A percentile compares a stretch with the other conserved stretches of the same genome.
phyloP scores from a whole-genome alignment of 2,113 vertebrate species.

The Xiphophorus couchianus region DNA sequence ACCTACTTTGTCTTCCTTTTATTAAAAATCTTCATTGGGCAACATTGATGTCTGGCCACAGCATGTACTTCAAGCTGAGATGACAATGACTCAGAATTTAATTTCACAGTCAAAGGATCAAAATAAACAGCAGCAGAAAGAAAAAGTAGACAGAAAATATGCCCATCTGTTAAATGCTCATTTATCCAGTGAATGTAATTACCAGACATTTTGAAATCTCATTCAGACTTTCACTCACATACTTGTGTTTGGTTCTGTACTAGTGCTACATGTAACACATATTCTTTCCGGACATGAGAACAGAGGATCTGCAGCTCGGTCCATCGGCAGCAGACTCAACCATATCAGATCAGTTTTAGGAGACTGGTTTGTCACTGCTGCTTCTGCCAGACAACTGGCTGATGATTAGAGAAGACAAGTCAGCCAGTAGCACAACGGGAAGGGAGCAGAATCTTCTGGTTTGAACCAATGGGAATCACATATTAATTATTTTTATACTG shows the following conservation, averaged over 20 bases:
- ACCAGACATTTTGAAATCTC: neutral
- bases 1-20: slow-evolving; percentile 1
- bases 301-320: slow-evolving; percentile 9
- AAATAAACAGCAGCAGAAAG: slow-evolving; percentile 27
- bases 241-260: slow-evolving; percentile 4
- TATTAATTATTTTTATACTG: slow-evolving; percentile 32
- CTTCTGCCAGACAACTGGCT: slow-evolving; percentile 46
- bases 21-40: slow-evolving; percentile 27
- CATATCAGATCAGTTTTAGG: slow-evolving; percentile 56
- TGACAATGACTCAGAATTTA: slow-evolving; percentile 50
- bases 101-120: slow-evolving; percentile 56
- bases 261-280: slow-evolving; percentile 11
- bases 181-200: slow-evolving; percentile 13
- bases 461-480: slow-evolving; percentile 52
- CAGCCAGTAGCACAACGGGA: slow-evolving; percentile 56
- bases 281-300: slow-evolving; percentile 14
- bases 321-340: slow-evolving; percentile 35
- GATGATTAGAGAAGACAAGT: slow-evolving; percentile 72
- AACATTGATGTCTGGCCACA: slow-evolving; percentile 46
- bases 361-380: slow-evolving; percentile 23
- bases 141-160: slow-evolving; percentile 19
- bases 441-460: slow-evolving; percentile 37
- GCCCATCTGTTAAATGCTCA: slow-evolving; percentile 29
- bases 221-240: slow-evolving; percentile 10
- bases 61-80: slow-evolving; percentile 47